Base-by-base conservation (phyloP, 2,113 vertebrate species). In the Colossoma macropomum region DNA sequence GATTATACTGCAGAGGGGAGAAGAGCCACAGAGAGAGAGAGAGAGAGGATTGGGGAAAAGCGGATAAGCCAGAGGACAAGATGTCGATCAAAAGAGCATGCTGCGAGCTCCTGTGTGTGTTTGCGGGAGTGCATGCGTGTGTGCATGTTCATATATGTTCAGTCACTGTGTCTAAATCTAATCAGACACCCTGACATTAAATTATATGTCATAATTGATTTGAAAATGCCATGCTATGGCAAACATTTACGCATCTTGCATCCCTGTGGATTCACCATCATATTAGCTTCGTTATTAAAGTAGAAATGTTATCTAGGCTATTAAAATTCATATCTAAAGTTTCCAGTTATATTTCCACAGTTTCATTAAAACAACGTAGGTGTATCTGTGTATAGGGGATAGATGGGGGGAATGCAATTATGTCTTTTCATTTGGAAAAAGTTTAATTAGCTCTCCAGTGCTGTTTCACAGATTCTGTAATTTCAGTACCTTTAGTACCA, bases 71-170 rank as follows among this genome's bases (percentile, higher is more conserved):
- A 89, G 85, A 87, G 86, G 87, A 87, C 89, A 88, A 89, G 86
- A 86, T 59, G 25, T 59, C 91, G 86, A 56, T 92, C 90, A 92
- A 87, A 91, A 77, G 87, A 16, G 87, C 90, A 90, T 90, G 85
- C 91, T 92, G 85, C 11, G 15, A 77, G 15, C 21, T 38, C 52
- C 15, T 62, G 1, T 38, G 68, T 65, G 12, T 78, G 69, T 77
- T 6, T 63, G 27, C 54, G 52, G 23, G 25, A 63, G 27, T 13
- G 13, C n/a, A n/a, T n/a, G n/a, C n/a, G 41, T 56, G 48, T 54
- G 17, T 76, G 52, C 30, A n/a, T 76, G 28, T 27, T 34, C 28
- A 60, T 60, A 30, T 76, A 60, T 76, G 30, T 76, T 32, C 27
- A 60, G 52, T 60, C 54, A 60, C 45, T 76, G 56, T 60, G 17